Conservation (phyloP, 2,113 vertebrate species). For the Carassius carassius region DNA sequence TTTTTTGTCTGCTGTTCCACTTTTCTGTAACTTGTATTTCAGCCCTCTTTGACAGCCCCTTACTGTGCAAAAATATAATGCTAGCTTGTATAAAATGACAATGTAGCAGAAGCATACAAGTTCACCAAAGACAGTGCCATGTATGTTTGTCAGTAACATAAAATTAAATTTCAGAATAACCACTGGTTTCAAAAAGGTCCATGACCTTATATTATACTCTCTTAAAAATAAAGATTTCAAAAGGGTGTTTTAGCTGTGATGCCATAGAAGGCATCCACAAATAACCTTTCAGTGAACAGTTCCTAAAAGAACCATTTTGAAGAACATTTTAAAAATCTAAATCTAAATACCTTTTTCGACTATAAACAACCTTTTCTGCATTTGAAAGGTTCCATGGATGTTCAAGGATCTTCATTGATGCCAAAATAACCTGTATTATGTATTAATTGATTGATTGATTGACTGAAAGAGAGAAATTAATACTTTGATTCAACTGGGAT, state of each 20-base stretch:
- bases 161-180: not conserved
- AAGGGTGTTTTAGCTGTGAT: too few species aligned
- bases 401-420: too few species aligned
- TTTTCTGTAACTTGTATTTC: not conserved
- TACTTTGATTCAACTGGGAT: not conserved
- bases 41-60: not conserved
- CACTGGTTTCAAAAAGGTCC: not conserved
- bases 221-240: too few species aligned
- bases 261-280: too few species aligned
- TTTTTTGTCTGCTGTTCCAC: constrained; percentile 24
- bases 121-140: not conserved
- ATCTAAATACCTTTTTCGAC: too few species aligned
- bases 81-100: not conserved
- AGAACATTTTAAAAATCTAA: too few species aligned
- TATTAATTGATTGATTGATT: not conserved
- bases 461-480: not conserved
- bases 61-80: not conserved
- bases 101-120: not conserved
- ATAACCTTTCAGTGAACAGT: too few species aligned
- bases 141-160: not conserved
- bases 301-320: too few species aligned
- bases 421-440: too few species aligned
- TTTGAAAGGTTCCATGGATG: too few species aligned
- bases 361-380: too few species aligned
- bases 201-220: not conserved